Conservation (phyloP, 2,797 vertebrate species). For the Labeo calbasu region DNA sequence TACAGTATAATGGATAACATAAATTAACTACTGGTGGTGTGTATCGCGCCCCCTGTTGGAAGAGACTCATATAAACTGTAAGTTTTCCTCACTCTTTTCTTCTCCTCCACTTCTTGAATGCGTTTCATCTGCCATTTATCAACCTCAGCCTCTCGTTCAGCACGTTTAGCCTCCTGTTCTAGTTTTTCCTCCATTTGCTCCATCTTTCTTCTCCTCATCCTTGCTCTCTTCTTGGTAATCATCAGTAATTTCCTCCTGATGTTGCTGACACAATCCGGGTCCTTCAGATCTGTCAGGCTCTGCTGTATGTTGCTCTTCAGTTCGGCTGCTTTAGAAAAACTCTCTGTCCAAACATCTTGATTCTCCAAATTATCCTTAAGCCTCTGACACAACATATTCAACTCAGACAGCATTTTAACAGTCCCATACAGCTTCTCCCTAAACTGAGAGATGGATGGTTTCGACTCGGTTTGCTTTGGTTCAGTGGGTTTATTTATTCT, state of each 20-base stretch:
- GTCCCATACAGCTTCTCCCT: conserved; percentile 66
- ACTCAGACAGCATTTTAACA: conserved; percentile 66
- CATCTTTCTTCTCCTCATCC: conserved; percentile 70
- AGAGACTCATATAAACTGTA: neutral
- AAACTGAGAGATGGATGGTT: conserved; percentile 30
- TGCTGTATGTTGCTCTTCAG: conserved; percentile 67
- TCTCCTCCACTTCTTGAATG: conserved; percentile 87
- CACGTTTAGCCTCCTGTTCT: conserved; percentile 66
- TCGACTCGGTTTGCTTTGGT: neutral
- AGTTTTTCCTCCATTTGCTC: conserved; percentile 69
- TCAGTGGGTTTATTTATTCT: neutral
- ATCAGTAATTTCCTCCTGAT: conserved; percentile 70
- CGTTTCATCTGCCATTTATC: conserved; percentile 86
- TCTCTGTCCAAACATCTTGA: conserved; percentile 68
- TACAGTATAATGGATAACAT: no score
- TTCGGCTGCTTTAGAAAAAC: conserved; percentile 59
- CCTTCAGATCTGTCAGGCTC: conserved; percentile 62
- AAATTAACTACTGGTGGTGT: no score
- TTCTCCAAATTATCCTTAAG: conserved; percentile 71
- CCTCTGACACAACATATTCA: conserved; percentile 69
- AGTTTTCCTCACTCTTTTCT: conserved; percentile 80
- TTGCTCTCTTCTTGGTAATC: conserved; percentile 74
- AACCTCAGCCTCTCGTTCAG: conserved; percentile 81
- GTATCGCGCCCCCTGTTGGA: conserved; percentile 12
- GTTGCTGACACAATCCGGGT: conserved; percentile 60